A percentile compares a stretch with the other conserved stretches of the same genome.
Conservation (phyloP, 1,140 invertebrate species). For the Camponotus vicinus region DNA sequence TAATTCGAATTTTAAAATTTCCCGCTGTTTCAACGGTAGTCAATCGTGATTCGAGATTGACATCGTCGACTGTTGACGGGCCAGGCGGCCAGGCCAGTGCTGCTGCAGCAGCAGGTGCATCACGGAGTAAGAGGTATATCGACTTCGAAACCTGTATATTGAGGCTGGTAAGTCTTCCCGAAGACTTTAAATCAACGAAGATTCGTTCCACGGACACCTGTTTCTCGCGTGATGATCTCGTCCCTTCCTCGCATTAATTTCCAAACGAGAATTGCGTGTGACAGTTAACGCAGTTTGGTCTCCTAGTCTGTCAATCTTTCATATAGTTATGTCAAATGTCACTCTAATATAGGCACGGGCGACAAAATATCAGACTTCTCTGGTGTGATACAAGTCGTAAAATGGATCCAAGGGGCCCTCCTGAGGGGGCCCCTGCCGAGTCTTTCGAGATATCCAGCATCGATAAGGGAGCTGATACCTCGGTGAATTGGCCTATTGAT, state of each 20-base stretch:
- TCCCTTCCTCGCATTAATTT: slow-evolving; percentile 4
- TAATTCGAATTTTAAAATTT: slow-evolving; percentile 47
- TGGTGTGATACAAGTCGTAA: slow-evolving; percentile 59
- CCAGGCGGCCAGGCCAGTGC: slow-evolving; percentile 36
- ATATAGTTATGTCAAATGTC: slow-evolving; percentile 27
- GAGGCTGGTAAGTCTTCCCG: slow-evolving; percentile 60
- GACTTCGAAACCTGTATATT: slow-evolving; percentile 63
- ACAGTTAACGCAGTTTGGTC: slow-evolving; percentile 47
- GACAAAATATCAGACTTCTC: slow-evolving; percentile 36
- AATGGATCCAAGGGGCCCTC: slow-evolving; percentile 85
- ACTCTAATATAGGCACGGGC: slow-evolving; percentile 52
- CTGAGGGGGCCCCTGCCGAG: slow-evolving; percentile 84
- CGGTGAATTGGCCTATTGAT: slow-evolving; percentile 76
- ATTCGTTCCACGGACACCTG: not conserved
- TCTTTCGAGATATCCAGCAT: slow-evolving; percentile 79
- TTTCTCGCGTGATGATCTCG: not conserved
- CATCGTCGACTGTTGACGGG: slow-evolving; percentile 71
- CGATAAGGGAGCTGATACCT: slow-evolving; percentile 78
- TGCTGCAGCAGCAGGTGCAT: slow-evolving; percentile 70
- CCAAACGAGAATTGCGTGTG: slow-evolving; percentile 3
- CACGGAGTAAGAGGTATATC: slow-evolving; percentile 59
- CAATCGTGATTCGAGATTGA: slow-evolving; percentile 54
- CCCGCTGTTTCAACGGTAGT: slow-evolving; percentile 64
- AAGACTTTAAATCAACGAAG: slow-evolving; percentile 19
- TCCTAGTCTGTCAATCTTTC: not conserved